phyloP scores from a whole-genome alignment of 2,888 invertebrate species.

The Acanthacorydalis orientalis region DNA sequence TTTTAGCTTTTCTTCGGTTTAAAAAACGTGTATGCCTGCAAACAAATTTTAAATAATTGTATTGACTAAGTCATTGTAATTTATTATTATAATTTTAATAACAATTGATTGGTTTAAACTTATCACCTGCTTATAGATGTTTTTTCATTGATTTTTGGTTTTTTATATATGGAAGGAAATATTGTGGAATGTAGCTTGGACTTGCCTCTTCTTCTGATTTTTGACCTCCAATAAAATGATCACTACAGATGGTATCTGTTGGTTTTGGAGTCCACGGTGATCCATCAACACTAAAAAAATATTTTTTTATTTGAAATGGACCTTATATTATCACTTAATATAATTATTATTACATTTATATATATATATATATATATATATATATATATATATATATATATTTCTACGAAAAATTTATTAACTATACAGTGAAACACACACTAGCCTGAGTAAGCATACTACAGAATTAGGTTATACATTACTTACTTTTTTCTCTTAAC shows the following conservation, averaged over 20 bases:
- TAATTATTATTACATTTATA: no score
- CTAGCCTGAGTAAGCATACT: no score
- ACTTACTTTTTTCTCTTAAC: no score
- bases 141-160: slow-evolving; percentile 5
- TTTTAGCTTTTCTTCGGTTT: slow-evolving; percentile 3
- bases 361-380: no score
- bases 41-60: slow-evolving; percentile 11
- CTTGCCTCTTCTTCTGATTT: slow-evolving; percentile 8
- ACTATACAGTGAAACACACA: no score
- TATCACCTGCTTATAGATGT: slow-evolving; percentile 4
- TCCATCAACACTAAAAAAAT: slow-evolving; percentile 5
- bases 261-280: slow-evolving; percentile 8
- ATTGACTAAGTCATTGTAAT: slow-evolving; percentile 1
- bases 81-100: slow-evolving; percentile 1
- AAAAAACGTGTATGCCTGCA: slow-evolving; percentile 8
- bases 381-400: no score
- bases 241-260: slow-evolving; percentile 8
- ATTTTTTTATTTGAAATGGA: no score
- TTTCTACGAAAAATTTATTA: no score
- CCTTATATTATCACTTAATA: no score
- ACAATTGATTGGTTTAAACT: neutral
- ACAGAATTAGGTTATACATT: no score
- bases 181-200: slow-evolving; percentile 10
- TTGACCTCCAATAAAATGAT: slow-evolving; percentile 9
- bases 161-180: slow-evolving; percentile 7